Percentiles rank a stretch among this genome's conserved stretches.
These are phyloP conservation scores for Eupithecia centaureata DNA, from an alignment of 2,888 invertebrate genomes.

Conservation along the genomic window DNA sequence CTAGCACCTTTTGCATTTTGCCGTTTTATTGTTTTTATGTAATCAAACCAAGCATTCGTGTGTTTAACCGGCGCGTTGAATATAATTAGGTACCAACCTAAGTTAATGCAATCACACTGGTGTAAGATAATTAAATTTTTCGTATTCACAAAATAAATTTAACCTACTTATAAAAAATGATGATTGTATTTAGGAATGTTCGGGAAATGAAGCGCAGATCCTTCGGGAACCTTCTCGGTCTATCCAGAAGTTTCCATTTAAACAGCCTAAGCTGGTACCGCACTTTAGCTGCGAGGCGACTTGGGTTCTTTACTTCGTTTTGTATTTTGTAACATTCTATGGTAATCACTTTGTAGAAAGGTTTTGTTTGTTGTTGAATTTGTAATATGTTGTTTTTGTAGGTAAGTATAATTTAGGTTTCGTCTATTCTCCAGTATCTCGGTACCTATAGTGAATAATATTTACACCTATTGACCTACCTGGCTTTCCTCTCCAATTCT, in stretches of 20 bases:
- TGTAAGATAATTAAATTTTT: neutral
- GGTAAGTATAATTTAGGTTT: neutral
- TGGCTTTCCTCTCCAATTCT: conserved; percentile 90
- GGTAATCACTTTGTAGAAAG: neutral
- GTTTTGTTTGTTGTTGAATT: neutral
- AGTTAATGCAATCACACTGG: too few relatives aligned
- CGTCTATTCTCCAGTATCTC: neutral
- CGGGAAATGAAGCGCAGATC: neutral
- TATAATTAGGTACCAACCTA: neutral
- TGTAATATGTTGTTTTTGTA: neutral
- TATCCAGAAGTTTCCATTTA: neutral
- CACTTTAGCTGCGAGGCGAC: neutral
- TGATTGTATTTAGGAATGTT: neutral
- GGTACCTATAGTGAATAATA: neutral
- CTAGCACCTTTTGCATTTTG: neutral
- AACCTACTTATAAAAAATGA: neutral
- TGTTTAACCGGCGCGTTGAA: neutral
- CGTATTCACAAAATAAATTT: neutral
- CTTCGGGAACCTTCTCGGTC: neutral
- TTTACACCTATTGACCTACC: conserved; percentile 79
- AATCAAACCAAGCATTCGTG: neutral
- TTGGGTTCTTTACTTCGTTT: neutral
- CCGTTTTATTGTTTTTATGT: neutral
- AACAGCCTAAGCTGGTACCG: too few relatives aligned
- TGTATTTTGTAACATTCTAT: too few relatives aligned